Evolutionary conservation across 2,797 vertebrate genomes (phyloP).

Genomic region (Aeoliscus strigatus): DNA sequence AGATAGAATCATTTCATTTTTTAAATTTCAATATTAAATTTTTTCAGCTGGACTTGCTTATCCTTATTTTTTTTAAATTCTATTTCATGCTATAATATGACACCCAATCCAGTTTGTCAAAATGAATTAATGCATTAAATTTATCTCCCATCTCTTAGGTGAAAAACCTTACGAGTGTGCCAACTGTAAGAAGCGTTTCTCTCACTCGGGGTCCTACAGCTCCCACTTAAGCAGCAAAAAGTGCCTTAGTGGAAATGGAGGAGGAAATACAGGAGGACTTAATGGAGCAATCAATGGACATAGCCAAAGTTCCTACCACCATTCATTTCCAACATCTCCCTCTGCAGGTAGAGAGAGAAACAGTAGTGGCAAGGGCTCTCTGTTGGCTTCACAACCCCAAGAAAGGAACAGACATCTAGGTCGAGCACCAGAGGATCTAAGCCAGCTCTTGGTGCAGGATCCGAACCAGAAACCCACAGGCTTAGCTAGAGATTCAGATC

Average conservation of each 20-base stretch:
- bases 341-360: conserved; percentile 58
- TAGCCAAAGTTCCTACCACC: conserved; percentile 46
- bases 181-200: conserved; percentile 99
- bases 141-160: conserved; percentile 77
- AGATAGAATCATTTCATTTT: too few species aligned
- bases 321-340: conserved; percentile 64
- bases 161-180: conserved; percentile 99
- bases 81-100: conserved; percentile 52
- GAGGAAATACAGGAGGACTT: conserved; percentile 34
- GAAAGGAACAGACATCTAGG: conserved; percentile 32
- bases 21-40: too few species aligned
- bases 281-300: conserved; percentile 63
- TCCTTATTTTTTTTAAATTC: too few species aligned
- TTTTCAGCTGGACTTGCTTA: too few species aligned
- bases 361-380: conserved; percentile 53
- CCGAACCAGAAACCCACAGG: conserved; percentile 27
- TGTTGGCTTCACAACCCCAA: conserved; percentile 35
- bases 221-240: conserved; percentile 99
- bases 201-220: conserved; percentile 98
- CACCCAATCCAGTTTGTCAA: too few species aligned
- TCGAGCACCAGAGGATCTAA: conserved; percentile 25
- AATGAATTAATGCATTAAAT: too few species aligned
- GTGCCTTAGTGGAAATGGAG: conserved; percentile 72
- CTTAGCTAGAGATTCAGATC: conserved; percentile 37
- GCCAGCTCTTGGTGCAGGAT: conserved; percentile 46